Evolutionary conservation across 2,113 vertebrate species (phyloP), one percentile per base, ranked within the genome.

Genomic region (Atherinomorus stipes): DNA sequence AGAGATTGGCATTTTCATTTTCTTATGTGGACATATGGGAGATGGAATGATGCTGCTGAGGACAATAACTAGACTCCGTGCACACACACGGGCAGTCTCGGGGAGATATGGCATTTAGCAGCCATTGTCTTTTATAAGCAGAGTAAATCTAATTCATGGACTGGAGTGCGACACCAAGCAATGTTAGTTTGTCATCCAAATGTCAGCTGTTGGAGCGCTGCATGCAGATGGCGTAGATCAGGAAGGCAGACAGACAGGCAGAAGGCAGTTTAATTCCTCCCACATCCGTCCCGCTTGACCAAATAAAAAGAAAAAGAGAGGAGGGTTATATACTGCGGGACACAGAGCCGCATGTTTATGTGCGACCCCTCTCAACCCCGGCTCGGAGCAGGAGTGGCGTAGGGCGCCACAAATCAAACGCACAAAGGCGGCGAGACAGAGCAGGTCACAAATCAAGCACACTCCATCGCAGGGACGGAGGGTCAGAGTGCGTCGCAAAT

Each of bases 111-210:
- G 85, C 86, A 85, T 90, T 90, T 87, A 90, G 75, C 78, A 80
- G 85, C 81, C 85, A 84, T 88, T 84, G 85, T 90, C 76, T 90
- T 90, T 89, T 83, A 92, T 88, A 89, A 85, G 82, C 69, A 57
- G 81, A 85, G 80, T 91, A 90, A 91, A 91, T 90, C 88, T 81
- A 77, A 80, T 85, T 85, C 65, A 74, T 78, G 67, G 85, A 88
- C 80, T 67, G 59, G 34, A 85, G 71, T 76, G 80, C 7, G 31
- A 86, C 4, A 40, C 83, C 69, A 75, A 81, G 81, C 86, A 81
- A 82, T 84, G 71, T 91, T 83, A 84, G 88, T 91, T 90, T 80
- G 82, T 91, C 91, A 87, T 88, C 89, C 87, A 91, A 88, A 89
- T 91, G 88, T 90, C 91, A 90, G 74, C 86, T 44, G 73, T 45